Evolutionary conservation across 2,888 invertebrate species (phyloP).

Genomic region (Tinea semifulvella): DNA sequence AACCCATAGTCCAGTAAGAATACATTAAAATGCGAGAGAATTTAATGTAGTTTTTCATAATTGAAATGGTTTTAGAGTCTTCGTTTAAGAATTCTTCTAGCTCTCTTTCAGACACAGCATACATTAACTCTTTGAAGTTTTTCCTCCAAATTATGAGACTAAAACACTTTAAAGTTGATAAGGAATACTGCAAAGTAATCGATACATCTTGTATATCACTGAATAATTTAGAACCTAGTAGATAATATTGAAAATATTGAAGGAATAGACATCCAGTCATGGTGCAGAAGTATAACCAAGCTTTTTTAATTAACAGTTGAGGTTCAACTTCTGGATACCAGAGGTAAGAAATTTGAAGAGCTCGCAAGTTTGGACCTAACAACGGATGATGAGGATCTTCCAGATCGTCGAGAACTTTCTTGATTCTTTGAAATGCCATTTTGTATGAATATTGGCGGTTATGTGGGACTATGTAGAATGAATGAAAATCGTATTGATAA

Average conservation of each 20-base stretch:
- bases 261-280: not conserved
- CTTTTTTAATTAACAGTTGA: not conserved
- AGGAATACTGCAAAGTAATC: not conserved
- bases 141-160: not conserved
- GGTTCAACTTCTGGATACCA: not conserved
- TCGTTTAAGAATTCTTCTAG: not conserved
- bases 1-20: not conserved
- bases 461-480: not conserved
- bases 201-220: not conserved
- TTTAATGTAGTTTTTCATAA: not conserved
- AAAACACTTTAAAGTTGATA: not conserved
- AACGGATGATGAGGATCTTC: conserved; percentile 18
- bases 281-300: not conserved
- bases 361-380: not conserved
- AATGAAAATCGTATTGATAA: too few species aligned
- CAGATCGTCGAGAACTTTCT: conserved; percentile 14
- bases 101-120: not conserved
- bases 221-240: not conserved
- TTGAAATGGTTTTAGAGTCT: not conserved
- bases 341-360: not conserved
- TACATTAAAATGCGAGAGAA: not conserved
- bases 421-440: too few species aligned
- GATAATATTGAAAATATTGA: not conserved
- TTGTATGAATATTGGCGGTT: too few species aligned
- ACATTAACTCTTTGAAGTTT: not conserved